Percentiles rank a stretch among this genome's conserved stretches.
These are phyloP conservation scores for Drosophila kurseongensis DNA, from an alignment of 1,140 invertebrate species.

Conservation along the genomic window DNA sequence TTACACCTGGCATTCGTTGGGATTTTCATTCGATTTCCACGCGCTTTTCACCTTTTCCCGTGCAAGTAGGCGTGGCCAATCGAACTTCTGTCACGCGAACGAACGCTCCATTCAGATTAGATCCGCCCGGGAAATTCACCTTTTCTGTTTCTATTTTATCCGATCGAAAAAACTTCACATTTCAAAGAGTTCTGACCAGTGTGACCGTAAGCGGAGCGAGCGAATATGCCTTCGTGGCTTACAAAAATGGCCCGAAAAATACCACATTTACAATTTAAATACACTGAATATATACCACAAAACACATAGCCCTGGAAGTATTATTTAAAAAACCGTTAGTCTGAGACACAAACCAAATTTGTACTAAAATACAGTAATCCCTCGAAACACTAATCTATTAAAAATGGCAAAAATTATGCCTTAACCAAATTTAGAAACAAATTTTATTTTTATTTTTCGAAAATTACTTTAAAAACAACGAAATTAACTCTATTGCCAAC, in stretches of 20 bases:
- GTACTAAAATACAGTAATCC: background rate
- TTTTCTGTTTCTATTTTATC: constrained; percentile 17
- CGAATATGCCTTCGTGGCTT: background rate
- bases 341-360: background rate
- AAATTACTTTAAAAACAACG: too few relatives aligned
- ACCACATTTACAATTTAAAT: background rate
- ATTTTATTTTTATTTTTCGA: too few relatives aligned
- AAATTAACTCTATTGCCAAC: too few relatives aligned
- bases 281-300: background rate
- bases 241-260: background rate
- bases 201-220: constrained; percentile 2
- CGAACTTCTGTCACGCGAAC: constrained; percentile 26
- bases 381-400: too few relatives aligned
- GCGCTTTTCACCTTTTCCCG: constrained; percentile 1
- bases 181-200: constrained; percentile 25
- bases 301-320: background rate
- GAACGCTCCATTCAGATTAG: constrained; percentile 12
- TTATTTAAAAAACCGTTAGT: background rate
- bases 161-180: constrained; percentile 31
- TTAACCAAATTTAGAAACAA: too few relatives aligned
- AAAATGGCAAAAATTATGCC: too few relatives aligned
- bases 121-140: constrained; percentile 19
- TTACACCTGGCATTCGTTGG: constrained; percentile 7
- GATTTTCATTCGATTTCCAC: constrained; percentile 11
- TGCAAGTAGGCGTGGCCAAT: constrained; percentile 18